A percentile compares a stretch with the other conserved stretches of the same genome.
Conservation (phyloP, 2,888 invertebrate genomes). For the Stenichneumon culpator region DNA sequence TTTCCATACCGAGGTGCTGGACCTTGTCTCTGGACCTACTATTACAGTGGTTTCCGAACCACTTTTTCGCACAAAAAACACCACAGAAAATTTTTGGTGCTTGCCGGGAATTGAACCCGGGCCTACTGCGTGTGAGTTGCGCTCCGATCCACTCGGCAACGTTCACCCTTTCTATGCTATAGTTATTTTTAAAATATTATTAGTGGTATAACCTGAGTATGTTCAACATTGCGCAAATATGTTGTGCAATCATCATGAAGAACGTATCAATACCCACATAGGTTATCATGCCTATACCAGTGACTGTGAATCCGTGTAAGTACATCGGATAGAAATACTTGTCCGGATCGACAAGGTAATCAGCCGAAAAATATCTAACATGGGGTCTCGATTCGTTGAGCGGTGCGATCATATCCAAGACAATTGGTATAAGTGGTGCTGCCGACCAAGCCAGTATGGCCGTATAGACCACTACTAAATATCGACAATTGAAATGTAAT, state of each 20-base stretch:
- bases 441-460: neutral
- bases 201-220: neutral
- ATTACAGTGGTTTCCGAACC: neutral
- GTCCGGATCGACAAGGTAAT: neutral
- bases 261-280: neutral
- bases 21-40: no score
- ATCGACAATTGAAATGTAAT: neutral
- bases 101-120: neutral
- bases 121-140: no score
- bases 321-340: slow-evolving; percentile 4
- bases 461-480: neutral
- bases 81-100: neutral
- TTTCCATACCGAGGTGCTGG: neutral
- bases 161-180: no score
- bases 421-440: neutral
- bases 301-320: neutral
- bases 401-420: neutral
- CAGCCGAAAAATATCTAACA: neutral
- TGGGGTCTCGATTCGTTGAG: neutral
- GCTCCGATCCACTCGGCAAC: no score
- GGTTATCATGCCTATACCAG: neutral
- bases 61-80: neutral
- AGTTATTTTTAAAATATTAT: neutral
- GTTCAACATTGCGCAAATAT: neutral
- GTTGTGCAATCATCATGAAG: neutral